Evolutionary conservation across 2,113 vertebrate genomes (phyloP), one percentile per base, ranked within the genome.

Genomic region (Gorsachius goisagi): DNA sequence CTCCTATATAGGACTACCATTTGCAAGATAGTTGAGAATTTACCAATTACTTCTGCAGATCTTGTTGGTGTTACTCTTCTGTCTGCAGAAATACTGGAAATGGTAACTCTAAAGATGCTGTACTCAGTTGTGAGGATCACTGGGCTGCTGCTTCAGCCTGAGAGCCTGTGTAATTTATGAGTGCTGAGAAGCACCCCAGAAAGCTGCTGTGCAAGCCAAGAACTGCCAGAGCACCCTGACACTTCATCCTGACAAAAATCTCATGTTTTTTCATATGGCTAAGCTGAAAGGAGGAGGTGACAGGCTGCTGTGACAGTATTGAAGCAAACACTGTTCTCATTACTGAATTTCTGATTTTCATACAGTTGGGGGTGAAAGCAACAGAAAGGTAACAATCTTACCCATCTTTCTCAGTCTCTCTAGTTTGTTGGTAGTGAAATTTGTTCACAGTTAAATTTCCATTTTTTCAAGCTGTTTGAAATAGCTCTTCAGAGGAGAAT

Each of bases 51-150:
- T 12, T 80, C 71, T 76, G 19, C 49, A 66, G 30, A 45, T 60
- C 59, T 73, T 73, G 28, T 77, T 73, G n/a, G 6, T 17, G 32
- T 64, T 59, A 22, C 16, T 79, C 19, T 88, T 88, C 37, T 68
- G 23, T 41, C 37, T 39, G 30, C 55, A 82, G 79, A 75, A 85
- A 67, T 64, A 52, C 47, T 24, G 79, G 49, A 55, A 50, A 35
- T 32, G 4, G 5, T 71, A 58, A 78, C 33, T 52, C 24, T 66
- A 32, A 59, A 72, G 56, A 26, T 75, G 17, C 44, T 41, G 14
- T 41, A 16, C 33, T 59, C 16, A 2, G 0, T 19, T 50, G n/a
- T 49, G 59, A 49, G 50, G 13, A 24, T 69, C 2, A 0, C 35
- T 69, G 50, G 41, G 45, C 37, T 81, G 49, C 69, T 73, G 45